Evolutionary conservation across 1,140 invertebrate species (phyloP).

Genomic region (Rhyacophila brunnea): DNA sequence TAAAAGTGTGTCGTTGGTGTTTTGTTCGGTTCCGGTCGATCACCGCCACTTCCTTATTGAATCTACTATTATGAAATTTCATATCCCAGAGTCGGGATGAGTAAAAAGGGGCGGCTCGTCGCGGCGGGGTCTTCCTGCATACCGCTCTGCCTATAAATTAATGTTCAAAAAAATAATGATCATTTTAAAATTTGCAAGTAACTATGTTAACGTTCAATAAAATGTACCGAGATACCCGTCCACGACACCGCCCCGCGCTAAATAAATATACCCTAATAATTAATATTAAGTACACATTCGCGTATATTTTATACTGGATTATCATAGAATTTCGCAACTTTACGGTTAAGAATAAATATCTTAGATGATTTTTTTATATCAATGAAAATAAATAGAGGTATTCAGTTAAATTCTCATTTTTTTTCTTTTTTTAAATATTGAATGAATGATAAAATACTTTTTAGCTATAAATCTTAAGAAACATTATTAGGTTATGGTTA

Average conservation of each 20-base stretch:
- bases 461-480: constrained; percentile 25
- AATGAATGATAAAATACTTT: constrained; percentile 25
- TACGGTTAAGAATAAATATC: constrained; percentile 26
- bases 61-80: constrained; percentile 16
- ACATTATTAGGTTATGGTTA: constrained; percentile 14
- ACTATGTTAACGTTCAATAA: constrained; percentile 30
- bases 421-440: constrained; percentile 19
- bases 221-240: constrained; percentile 9
- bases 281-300: constrained; percentile 26
- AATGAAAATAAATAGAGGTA: constrained; percentile 36
- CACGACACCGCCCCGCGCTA: constrained; percentile 5
- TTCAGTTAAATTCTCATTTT: constrained; percentile 34
- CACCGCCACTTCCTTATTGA: not conserved
- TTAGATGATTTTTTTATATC: constrained; percentile 18
- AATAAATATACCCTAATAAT: constrained; percentile 14
- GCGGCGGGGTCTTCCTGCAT: not conserved
- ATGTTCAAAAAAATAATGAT: constrained; percentile 30
- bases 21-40: no score
- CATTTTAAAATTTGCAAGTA: constrained; percentile 26
- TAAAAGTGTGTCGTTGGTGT: no score
- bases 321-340: constrained; percentile 23
- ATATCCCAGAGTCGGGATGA: not conserved
- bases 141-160: constrained; percentile 23
- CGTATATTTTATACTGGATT: constrained; percentile 26
- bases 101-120: not conserved